Evolutionary conservation across 2,888 invertebrate species (phyloP), one percentile per base, ranked within the genome.

Genomic region (Crioceris asparagi): DNA sequence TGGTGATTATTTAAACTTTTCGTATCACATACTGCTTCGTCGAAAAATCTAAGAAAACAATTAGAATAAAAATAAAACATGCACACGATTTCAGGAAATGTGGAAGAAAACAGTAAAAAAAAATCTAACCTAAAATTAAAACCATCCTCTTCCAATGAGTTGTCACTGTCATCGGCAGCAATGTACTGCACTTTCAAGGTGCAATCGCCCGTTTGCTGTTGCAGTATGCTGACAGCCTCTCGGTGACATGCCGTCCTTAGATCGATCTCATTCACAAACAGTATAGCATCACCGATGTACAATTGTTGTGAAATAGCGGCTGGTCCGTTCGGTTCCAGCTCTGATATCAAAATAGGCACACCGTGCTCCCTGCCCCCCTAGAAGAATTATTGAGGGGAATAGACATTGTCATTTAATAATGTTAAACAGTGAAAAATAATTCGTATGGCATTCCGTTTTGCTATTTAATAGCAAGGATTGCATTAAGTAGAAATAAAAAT

Each of bases 291-390:
- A 1, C 87, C 88, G 14, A 88, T 83, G 63, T 75, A 85, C 25
- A 87, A 66, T 41, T 76, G 72, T 23, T 76, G 75, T 39, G 78
- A 80, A 45, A 79, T 65, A 42, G 82, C 80, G 29, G 86, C 86
- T 38, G 86, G 84, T 44, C 85, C 83, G 49, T 80, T 79, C 39
- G 75, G 73, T 57, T 78, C 77, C 57, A 88, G 71, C 65, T 87
- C 87, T 1, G 86, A 86, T 54, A 88, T 83, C 41, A 88, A 66
- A 48, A 88, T 83, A 1, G 87, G 87, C 25, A 87, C 83, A 11
- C 86, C 86, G 64, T 88, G 87, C 58, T 88, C 88, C 44, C 82
- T 73, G 1, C 87, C 87, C 36, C 87, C 86, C 85, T 86, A 57
- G 4, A 53, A 53, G n/a, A n/a, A n/a, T n/a, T n/a, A n/a, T n/a